phyloP scores from a whole-genome alignment of 2,888 invertebrate genomes.

The Dendrolimus pini region DNA sequence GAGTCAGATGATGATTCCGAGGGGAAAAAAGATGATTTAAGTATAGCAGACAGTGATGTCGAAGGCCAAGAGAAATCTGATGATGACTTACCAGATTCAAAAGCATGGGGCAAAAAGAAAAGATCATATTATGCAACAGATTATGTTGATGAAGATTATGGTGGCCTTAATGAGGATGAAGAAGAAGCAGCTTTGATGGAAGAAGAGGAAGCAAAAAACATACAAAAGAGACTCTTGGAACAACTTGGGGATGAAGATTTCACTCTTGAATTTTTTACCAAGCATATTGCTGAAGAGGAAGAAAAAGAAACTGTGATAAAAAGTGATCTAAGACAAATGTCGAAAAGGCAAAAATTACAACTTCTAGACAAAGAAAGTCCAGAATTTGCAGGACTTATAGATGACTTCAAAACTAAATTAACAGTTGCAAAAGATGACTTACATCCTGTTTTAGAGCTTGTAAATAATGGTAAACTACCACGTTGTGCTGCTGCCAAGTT shows the following conservation, averaged over 20 bases:
- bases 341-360: slow-evolving; percentile 84
- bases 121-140: slow-evolving; percentile 90
- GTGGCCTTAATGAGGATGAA: slow-evolving; percentile 78
- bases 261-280: slow-evolving; percentile 74
- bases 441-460: slow-evolving; percentile 80
- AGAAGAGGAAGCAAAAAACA: slow-evolving; percentile 88
- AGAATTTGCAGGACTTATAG: slow-evolving; percentile 86
- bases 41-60: slow-evolving; percentile 83
- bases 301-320: slow-evolving; percentile 79
- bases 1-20: slow-evolving; percentile 65
- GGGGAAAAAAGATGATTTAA: slow-evolving; percentile 60
- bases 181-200: slow-evolving; percentile 85
- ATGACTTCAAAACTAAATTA: slow-evolving; percentile 86
- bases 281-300: slow-evolving; percentile 49
- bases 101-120: slow-evolving; percentile 93
- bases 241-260: slow-evolving; percentile 89
- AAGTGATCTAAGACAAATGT: slow-evolving; percentile 85
- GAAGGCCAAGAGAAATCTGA: slow-evolving; percentile 83
- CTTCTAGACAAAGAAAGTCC: slow-evolving; percentile 91
- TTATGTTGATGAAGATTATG: slow-evolving; percentile 92
- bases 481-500: slow-evolving; percentile 81
- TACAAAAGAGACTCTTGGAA: slow-evolving; percentile 85
- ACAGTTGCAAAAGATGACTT: slow-evolving; percentile 80
- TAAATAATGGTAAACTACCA: slow-evolving; percentile 78
- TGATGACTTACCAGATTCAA: slow-evolving; percentile 84